These are phyloP conservation scores for Serripes groenlandicus DNA, from an alignment of 2,888 invertebrate genomes.

Conservation along the genomic window DNA sequence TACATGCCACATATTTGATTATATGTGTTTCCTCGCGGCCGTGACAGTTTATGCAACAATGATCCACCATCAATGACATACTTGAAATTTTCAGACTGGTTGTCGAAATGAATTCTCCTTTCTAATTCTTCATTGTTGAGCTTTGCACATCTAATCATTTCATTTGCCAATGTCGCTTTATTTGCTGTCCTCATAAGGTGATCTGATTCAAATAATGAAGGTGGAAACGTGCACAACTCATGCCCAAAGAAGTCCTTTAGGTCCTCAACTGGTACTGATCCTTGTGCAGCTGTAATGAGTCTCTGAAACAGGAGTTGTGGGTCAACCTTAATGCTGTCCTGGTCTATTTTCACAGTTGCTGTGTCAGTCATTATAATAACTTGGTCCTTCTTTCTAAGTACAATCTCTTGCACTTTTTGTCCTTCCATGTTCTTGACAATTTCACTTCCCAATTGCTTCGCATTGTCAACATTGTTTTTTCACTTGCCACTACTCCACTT, in stretches of 20 bases:
- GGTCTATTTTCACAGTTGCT: not conserved
- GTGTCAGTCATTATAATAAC: constrained; percentile 30
- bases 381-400: constrained; percentile 49
- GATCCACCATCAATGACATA: constrained; percentile 63
- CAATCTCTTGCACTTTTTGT: constrained; percentile 26
- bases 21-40: constrained; percentile 50
- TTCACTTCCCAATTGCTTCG: constrained; percentile 12
- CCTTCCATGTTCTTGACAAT: constrained; percentile 14
- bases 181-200: not conserved
- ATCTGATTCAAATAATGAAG: constrained; percentile 58
- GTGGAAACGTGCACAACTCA: constrained; percentile 41
- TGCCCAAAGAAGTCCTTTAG: constrained; percentile 23
- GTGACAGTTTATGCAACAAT: constrained; percentile 50
- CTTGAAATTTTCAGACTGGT: constrained; percentile 20
- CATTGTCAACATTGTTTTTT: constrained; percentile 13
- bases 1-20: constrained; percentile 4
- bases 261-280: constrained; percentile 9
- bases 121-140: not conserved
- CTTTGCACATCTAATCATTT: not conserved
- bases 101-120: too few species aligned
- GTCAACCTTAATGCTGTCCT: constrained; percentile 23
- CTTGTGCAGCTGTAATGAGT: constrained; percentile 21
- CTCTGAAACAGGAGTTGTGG: constrained; percentile 32
- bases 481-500: constrained; percentile 4
- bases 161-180: not conserved